phyloP scores from a whole-genome alignment of 2,113 vertebrate species.

The Strix aluco region DNA sequence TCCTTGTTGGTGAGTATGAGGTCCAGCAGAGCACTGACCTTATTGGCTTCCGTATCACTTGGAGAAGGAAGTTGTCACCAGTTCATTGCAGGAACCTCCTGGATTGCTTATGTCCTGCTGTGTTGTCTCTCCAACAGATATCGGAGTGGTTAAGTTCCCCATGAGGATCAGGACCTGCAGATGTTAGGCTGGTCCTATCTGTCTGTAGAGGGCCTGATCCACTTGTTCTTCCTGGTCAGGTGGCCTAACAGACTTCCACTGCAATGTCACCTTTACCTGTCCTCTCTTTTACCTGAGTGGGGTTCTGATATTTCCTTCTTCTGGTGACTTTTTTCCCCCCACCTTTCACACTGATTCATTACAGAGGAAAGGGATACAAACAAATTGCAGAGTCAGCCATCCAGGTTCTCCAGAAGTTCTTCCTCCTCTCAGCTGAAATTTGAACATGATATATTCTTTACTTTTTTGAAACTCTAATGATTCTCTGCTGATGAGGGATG shows the following conservation, averaged over 20 bases:
- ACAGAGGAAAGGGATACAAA: background rate
- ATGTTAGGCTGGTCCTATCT: background rate
- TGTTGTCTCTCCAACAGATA: background rate
- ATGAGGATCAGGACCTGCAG: background rate
- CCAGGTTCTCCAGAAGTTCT: background rate
- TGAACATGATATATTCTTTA: background rate
- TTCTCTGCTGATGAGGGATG: background rate
- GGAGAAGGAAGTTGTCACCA: background rate
- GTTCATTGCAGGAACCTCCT: background rate
- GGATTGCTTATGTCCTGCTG: background rate
- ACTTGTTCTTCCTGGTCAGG: background rate
- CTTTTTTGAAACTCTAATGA: background rate
- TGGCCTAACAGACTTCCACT: background rate
- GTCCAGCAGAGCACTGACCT: background rate
- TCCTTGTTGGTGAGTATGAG: background rate
- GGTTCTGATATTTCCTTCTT: background rate
- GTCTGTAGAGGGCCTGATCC: background rate
- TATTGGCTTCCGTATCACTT: background rate
- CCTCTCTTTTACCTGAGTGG: background rate
- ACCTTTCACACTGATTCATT: background rate
- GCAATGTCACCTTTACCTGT: background rate
- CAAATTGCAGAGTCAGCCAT: background rate
- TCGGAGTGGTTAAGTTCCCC: background rate
- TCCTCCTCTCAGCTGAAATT: background rate
- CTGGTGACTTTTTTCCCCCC: background rate